phyloP scores from a whole-genome alignment of 2,797 vertebrate species.

The Poecilia velifera region DNA sequence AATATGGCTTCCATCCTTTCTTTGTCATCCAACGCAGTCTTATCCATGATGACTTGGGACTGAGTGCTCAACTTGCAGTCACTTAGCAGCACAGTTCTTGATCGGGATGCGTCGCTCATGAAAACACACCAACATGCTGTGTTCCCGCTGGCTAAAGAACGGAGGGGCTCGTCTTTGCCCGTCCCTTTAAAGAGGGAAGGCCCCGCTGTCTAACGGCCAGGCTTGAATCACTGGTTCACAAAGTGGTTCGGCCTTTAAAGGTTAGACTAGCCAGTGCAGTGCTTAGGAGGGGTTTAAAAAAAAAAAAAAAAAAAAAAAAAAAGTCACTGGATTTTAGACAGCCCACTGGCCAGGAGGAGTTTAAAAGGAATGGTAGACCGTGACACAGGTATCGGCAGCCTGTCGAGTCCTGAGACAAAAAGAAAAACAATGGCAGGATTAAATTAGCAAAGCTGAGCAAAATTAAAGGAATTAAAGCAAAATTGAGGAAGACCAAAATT shows the following conservation, averaged over 20 bases:
- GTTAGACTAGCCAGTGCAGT: slow-evolving; percentile 20
- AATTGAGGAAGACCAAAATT: slow-evolving; percentile 20
- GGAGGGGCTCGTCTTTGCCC: slow-evolving; percentile 6
- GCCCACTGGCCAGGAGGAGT: slow-evolving; percentile 82
- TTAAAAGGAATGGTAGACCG: slow-evolving; percentile 81
- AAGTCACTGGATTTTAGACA: slow-evolving; percentile 84
- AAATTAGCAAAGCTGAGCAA: slow-evolving; percentile 33
- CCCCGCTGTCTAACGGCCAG: slow-evolving; percentile 13
- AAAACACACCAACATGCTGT: slow-evolving; percentile 22
- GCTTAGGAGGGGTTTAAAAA: neutral
- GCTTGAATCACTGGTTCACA: slow-evolving; percentile 22
- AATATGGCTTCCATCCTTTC: slow-evolving; percentile 47
- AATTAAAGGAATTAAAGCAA: slow-evolving; percentile 30
- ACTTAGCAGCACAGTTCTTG: slow-evolving; percentile 16
- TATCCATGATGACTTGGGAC: slow-evolving; percentile 23
- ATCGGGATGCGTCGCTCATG: slow-evolving; percentile 12
- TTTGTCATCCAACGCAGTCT: slow-evolving; percentile 20
- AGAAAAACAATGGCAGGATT: slow-evolving; percentile 9
- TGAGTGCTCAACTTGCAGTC: slow-evolving; percentile 20
- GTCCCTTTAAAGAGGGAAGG: slow-evolving; percentile 7
- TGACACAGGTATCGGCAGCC: slow-evolving; percentile 86
- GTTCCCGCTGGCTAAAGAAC: slow-evolving; percentile 16
- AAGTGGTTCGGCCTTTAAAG: slow-evolving; percentile 33
- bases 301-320: neutral
- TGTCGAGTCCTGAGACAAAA: slow-evolving; percentile 86